Percentiles rank a stretch among this genome's conserved stretches.
Conservation (phyloP, 1,140 invertebrate species). For the Wasmannia auropunctata region DNA sequence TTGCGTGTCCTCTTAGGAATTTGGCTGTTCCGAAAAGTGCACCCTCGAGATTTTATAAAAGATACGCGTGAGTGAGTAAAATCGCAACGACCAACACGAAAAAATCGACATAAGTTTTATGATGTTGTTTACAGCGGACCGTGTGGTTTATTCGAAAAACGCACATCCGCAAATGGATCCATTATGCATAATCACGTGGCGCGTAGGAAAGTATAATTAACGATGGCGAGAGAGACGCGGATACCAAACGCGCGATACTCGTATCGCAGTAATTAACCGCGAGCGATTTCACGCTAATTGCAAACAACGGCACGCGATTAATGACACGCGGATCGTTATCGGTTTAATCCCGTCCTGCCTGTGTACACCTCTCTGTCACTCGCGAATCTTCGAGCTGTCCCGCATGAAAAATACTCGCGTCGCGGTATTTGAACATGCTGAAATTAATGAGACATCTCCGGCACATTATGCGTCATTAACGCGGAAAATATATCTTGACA, state of each 20-base stretch:
- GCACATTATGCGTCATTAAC: background rate
- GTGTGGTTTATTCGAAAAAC: background rate
- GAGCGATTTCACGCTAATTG: conserved; percentile 82
- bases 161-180: background rate
- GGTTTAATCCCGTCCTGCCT: conserved; percentile 56
- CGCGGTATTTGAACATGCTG: background rate
- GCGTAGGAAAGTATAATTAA: conserved; percentile 77
- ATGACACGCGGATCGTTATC: conserved; percentile 81
- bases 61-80: background rate
- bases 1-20: background rate
- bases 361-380: background rate
- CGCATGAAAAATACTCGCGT: conserved; percentile 3
- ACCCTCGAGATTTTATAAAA: background rate
- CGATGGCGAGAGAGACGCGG: conserved; percentile 67
- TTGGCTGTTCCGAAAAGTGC: background rate
- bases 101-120: background rate
- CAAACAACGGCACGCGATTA: conserved; percentile 81
- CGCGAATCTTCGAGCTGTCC: conserved; percentile 4
- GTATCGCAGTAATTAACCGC: conserved; percentile 79
- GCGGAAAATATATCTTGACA: background rate
- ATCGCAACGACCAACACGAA: background rate
- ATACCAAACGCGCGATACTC: conserved; percentile 48
- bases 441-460: conserved; percentile 23
- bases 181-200: conserved; percentile 56
- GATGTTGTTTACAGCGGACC: background rate